Conservation (phyloP, 2,113 vertebrate genomes). For the Dipodomys spectabilis region DNA sequence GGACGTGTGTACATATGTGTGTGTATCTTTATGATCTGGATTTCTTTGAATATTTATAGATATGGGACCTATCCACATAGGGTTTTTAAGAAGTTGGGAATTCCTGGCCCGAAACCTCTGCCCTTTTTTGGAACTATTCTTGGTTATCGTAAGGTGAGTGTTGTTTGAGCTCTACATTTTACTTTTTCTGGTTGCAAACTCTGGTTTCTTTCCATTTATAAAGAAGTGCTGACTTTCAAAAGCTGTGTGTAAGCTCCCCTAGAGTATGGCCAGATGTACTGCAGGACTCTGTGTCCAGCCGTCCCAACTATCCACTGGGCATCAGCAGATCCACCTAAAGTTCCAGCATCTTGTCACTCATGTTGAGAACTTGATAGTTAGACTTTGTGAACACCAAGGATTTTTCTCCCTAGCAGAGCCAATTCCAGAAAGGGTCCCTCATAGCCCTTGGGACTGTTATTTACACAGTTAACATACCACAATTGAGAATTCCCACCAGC, state of each 20-base stretch:
- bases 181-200: not conserved
- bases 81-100: constrained; percentile 89
- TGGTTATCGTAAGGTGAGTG: constrained; percentile 82
- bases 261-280: not conserved
- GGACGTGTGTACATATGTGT: no score
- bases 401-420: no score
- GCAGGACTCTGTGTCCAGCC: not conserved
- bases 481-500: not conserved
- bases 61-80: constrained; percentile 87
- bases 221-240: not conserved
- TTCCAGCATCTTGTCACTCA: not conserved
- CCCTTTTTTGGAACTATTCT: constrained; percentile 88
- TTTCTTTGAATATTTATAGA: constrained; percentile 78
- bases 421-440: not conserved
- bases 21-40: not conserved
- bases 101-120: constrained; percentile 88
- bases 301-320: no score
- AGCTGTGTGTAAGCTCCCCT: no score
- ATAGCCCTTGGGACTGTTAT: no score
- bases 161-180: not conserved
- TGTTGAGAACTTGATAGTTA: not conserved
- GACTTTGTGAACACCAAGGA: not conserved
- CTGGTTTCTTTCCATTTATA: not conserved
- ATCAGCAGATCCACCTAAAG: not conserved
- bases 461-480: no score